Evolutionary conservation across 1,140 invertebrate genomes (phyloP).

Genomic region (Bactericera cockerelli): DNA sequence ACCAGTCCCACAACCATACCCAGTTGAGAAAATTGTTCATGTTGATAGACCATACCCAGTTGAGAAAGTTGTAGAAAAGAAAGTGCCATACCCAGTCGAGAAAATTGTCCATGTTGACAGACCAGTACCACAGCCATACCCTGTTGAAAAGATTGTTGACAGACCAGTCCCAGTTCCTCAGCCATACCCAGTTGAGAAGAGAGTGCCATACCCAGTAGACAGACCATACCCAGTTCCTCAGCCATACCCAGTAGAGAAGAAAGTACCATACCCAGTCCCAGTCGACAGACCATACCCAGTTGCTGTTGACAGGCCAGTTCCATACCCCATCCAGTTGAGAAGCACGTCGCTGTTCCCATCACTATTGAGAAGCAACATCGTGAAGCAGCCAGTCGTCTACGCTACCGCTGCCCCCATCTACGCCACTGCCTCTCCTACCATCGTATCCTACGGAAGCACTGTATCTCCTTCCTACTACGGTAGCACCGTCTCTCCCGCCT

Average conservation of each 20-base stretch:
- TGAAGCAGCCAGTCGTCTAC: background rate
- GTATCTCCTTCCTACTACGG: background rate
- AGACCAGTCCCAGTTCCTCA: slow-evolving; percentile 41
- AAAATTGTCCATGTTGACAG: slow-evolving; percentile 35
- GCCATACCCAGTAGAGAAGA: slow-evolving; percentile 26
- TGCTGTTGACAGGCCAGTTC: slow-evolving; percentile 26
- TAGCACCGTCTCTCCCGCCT: slow-evolving; percentile 3
- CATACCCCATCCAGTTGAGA: slow-evolving; percentile 47
- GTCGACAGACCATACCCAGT: slow-evolving; percentile 49
- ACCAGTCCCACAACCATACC: slow-evolving; percentile 33
- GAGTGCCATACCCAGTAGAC: slow-evolving; percentile 54
- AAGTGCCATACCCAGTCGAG: slow-evolving; percentile 43
- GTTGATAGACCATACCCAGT: slow-evolving; percentile 9
- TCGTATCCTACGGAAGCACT: background rate
- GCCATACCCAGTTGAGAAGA: slow-evolving; percentile 36
- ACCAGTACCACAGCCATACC: slow-evolving; percentile 30
- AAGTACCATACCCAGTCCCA: slow-evolving; percentile 29
- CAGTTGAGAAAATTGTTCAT: slow-evolving; percentile 47
- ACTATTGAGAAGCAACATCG: background rate
- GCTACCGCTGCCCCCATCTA: background rate
- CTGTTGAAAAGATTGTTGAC: slow-evolving; percentile 47
- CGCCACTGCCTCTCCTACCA: background rate
- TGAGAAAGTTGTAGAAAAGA: slow-evolving; percentile 32
- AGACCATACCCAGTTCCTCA: slow-evolving; percentile 48
- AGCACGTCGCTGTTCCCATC: slow-evolving; percentile 30